Evolutionary conservation across 2,113 vertebrate species (phyloP), one percentile per base, ranked within the genome.

Genomic region (Trematocara zebra): DNA sequence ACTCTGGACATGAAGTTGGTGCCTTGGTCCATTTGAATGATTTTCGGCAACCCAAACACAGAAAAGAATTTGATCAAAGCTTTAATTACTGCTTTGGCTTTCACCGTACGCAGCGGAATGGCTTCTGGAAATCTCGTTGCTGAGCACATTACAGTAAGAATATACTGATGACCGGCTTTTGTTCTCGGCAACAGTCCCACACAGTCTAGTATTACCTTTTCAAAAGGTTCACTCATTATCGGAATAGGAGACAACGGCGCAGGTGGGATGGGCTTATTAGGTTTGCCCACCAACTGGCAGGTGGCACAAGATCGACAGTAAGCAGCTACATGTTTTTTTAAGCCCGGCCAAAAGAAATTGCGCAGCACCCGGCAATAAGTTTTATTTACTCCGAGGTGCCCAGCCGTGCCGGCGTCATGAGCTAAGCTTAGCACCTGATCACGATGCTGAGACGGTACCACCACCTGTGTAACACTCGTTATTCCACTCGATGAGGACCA

Each of bases 211-310:
- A 51, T n/a, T 1, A 10, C 18, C 0, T 51, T 51, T 51, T 51
- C 1, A 2, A 51, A 51, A 5, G 49, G 0, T 51, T 51, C 49
- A n/a, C 18, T 5, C 8, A n/a, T 52, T n/a, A 52, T 0, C 0
- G 18, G 18, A 0, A 52, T 52, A 52, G 8, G 49, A 5, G 49
- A 2, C 1, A 15, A 47, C 1, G 2, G 49, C 1, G 2, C 49
- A 51, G 49, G 17, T n/a, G 1, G 49, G 9, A 51, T 51, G 8
- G 49, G 17, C 0, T 51, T 51, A 51, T 51, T 51, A 17, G 2
- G 17, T 51, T 51, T 51, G 17, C 17, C 49, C 17, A 51, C 17
- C 49, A 51, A 18, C 1, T 18, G 17, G 1, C 17, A 51, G 8
- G 8, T 51, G 17, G 47, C 8, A 51, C 8, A 51, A 51, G 47